Percentiles rank a stretch among this genome's conserved stretches.
Conservation (phyloP, 2,113 vertebrate species). For the Garra rufa region DNA sequence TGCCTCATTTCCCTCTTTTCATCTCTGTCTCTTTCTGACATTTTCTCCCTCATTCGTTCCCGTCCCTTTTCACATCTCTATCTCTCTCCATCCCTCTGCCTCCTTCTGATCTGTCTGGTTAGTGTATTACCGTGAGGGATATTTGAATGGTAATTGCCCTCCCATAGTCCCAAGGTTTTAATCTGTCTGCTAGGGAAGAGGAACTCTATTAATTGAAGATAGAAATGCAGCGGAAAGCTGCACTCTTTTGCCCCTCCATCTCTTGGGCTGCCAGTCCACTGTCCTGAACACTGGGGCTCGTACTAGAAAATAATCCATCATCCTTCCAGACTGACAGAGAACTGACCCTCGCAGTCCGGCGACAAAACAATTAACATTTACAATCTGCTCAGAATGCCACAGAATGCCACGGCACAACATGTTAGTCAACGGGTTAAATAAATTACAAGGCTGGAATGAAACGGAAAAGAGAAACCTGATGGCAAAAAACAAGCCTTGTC, state of each 20-base stretch:
- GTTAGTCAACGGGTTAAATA: slow-evolving; percentile 5
- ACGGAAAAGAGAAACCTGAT: slow-evolving; percentile 6
- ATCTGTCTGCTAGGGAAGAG: slow-evolving; percentile 31
- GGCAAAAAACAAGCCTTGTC: background rate
- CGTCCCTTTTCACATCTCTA: slow-evolving; percentile 5
- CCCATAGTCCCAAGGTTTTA: slow-evolving; percentile 30
- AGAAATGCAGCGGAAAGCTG: slow-evolving; percentile 26
- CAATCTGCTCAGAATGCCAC: slow-evolving; percentile 31
- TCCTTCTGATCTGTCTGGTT: slow-evolving; percentile 35
- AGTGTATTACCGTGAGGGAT: slow-evolving; percentile 37
- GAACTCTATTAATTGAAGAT: slow-evolving; percentile 38
- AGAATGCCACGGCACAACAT: slow-evolving; percentile 26
- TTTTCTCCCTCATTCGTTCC: slow-evolving; percentile 16
- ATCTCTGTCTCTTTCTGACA: slow-evolving; percentile 34
- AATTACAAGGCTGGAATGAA: background rate
- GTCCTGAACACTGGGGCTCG: background rate
- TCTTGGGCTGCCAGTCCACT: background rate
- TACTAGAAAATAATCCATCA: slow-evolving; percentile 22
- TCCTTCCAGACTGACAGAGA: slow-evolving; percentile 27
- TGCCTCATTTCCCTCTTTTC: slow-evolving; percentile 24
- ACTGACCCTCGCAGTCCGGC: background rate
- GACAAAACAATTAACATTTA: slow-evolving; percentile 44
- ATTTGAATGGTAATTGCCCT: slow-evolving; percentile 42
- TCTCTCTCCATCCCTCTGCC: background rate
- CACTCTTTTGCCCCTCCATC: slow-evolving; percentile 16